Evolutionary conservation across 2,888 invertebrate species (phyloP).

Genomic region (Drosophila demipolita): DNA sequence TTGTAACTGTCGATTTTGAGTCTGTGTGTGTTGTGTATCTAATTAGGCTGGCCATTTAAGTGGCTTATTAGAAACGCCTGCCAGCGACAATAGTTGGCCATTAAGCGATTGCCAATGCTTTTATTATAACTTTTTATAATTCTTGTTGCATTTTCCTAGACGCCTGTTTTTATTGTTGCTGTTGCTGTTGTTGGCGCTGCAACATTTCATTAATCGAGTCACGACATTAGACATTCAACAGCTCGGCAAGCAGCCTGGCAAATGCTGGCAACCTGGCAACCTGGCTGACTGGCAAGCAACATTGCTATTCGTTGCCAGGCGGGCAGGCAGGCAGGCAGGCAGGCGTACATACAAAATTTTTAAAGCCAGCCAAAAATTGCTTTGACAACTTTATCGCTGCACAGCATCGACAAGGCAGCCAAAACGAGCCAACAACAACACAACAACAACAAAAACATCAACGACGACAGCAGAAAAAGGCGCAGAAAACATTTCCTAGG

Average conservation of each 20-base stretch:
- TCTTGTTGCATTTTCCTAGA: conserved; percentile 73
- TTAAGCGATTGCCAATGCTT: conserved; percentile 77
- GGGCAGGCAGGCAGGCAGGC: conserved; percentile 34
- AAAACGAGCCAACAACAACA: conserved; percentile 39
- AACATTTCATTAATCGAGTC: conserved; percentile 79
- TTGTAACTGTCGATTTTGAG: conserved; percentile 1
- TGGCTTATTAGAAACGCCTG: conserved; percentile 68
- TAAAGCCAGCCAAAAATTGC: conserved; percentile 74
- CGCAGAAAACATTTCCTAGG: conserved; percentile 67
- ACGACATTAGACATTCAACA: conserved; percentile 80
- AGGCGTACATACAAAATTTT: conserved; percentile 67
- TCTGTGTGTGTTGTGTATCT: conserved; percentile 41
- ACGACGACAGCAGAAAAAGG: conserved; percentile 40
- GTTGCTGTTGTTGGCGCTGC: conserved; percentile 39
- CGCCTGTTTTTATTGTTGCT: conserved; percentile 24
- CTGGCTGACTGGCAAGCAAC: conserved; percentile 33
- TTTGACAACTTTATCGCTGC: conserved; percentile 77
- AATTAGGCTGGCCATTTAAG: conserved; percentile 71
- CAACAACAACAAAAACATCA: conserved; percentile 17
- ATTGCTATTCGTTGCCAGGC: conserved; percentile 41
- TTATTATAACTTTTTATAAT: conserved; percentile 78
- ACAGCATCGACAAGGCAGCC: conserved; percentile 72
- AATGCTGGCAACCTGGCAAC: conserved; percentile 40
- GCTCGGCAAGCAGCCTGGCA: conserved; percentile 44
- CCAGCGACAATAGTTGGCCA: conserved; percentile 71